A percentile compares a stretch with the other conserved stretches of the same genome.
These are phyloP conservation scores for Yasuhikotakia modesta DNA, from an alignment of 2,797 vertebrate species.

Conservation along the genomic window DNA sequence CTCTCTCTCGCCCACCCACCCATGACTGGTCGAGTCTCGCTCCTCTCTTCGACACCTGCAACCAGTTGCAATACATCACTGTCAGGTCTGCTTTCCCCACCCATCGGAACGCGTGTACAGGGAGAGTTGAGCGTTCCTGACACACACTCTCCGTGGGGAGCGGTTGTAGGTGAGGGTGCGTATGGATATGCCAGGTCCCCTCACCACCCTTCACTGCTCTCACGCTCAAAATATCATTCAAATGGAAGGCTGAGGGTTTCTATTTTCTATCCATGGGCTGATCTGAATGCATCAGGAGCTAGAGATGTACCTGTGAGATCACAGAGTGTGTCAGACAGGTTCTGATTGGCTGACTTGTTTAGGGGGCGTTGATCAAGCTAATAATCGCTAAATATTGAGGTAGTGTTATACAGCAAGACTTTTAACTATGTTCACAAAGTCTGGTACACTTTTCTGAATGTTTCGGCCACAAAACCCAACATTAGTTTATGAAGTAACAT, in stretches of 20 bases:
- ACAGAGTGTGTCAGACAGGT: background rate
- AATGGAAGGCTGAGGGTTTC: conserved; percentile 85
- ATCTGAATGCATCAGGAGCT: conserved; percentile 24
- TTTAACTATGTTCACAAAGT: background rate
- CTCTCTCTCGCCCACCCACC: conserved; percentile 56
- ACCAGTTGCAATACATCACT: conserved; percentile 99
- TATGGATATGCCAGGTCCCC: conserved; percentile 84
- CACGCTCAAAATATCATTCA: conserved; percentile 85
- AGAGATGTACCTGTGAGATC: conserved; percentile 9
- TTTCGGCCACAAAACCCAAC: no score
- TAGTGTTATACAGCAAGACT: background rate
- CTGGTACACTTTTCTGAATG: background rate
- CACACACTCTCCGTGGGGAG: conserved; percentile 89
- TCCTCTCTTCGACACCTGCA: conserved; percentile 90
- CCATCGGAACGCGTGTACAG: conserved; percentile 79
- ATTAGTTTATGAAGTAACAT: no score
- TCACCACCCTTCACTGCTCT: conserved; percentile 86
- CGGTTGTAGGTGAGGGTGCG: conserved; percentile 87
- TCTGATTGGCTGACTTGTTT: conserved; percentile 20
- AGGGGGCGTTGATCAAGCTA: background rate
- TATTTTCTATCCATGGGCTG: conserved; percentile 65
- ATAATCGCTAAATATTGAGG: background rate
- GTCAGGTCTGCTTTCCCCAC: conserved; percentile 93
- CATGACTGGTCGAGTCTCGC: conserved; percentile 79
- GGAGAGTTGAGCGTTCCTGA: conserved; percentile 92